Conservation (phyloP, 2,888 invertebrate species). For the Drosophila niveifrons region DNA sequence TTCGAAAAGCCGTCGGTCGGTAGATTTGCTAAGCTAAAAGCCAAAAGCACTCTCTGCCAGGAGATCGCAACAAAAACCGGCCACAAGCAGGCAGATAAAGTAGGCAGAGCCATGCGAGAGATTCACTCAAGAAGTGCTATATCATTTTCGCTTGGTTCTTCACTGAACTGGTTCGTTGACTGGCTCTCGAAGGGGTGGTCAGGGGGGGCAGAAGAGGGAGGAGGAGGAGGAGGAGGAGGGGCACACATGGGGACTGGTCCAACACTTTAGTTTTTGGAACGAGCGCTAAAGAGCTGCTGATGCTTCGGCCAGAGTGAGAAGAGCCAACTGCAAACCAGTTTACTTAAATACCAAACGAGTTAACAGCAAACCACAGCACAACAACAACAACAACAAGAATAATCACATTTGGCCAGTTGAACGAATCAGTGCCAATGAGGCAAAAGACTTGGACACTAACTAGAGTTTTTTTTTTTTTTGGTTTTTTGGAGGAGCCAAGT, state of each 20-base stretch:
- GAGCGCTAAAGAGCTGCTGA: conserved; percentile 81
- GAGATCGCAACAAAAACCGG: conserved; percentile 37
- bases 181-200: not conserved
- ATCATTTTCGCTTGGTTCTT: conserved; percentile 9
- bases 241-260: conserved; percentile 59
- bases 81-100: conserved; percentile 50
- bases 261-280: conserved; percentile 77
- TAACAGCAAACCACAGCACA: conserved; percentile 63
- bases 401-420: conserved; percentile 68
- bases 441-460: conserved; percentile 48
- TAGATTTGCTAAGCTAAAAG: conserved; percentile 6
- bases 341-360: conserved; percentile 65
- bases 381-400: conserved; percentile 57
- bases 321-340: conserved; percentile 71
- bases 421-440: conserved; percentile 77
- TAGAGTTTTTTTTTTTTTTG: too few relatives aligned
- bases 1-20: conserved; percentile 58
- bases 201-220: not conserved
- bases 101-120: conserved; percentile 71
- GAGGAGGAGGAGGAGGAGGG: not conserved
- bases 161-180: conserved; percentile 9
- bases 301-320: conserved; percentile 53
- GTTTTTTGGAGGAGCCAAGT: conserved; percentile 34
- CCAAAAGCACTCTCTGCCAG: conserved; percentile 1
- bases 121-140: conserved; percentile 62